Evolutionary conservation across 2,113 vertebrate genomes (phyloP).

Genomic region (Sisor rabdophorus): DNA sequence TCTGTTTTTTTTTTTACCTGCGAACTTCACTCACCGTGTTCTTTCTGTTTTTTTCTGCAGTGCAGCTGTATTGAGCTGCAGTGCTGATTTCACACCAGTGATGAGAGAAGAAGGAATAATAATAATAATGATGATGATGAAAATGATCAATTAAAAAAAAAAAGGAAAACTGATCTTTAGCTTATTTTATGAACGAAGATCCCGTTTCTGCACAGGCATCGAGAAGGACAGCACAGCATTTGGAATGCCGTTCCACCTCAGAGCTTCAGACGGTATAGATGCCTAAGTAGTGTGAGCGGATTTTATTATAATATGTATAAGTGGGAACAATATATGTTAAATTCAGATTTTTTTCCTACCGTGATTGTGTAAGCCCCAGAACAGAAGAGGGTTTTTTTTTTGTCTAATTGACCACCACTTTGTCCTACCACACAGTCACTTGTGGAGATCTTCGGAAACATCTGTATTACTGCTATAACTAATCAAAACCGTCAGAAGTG

Average conservation of each 20-base stretch:
- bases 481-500: background rate
- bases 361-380: no score
- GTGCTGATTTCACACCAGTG: background rate
- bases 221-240: slow-evolving; percentile 21
- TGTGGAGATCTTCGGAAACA: no score
- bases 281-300: slow-evolving; percentile 5
- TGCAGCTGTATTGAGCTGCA: slow-evolving; percentile 56
- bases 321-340: no score
- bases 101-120: background rate
- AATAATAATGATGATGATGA: background rate
- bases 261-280: background rate
- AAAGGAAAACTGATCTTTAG: background rate
- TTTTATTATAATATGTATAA: no score
- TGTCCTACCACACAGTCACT: no score
- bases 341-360: no score
- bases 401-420: no score
- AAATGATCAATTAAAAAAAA: no score
- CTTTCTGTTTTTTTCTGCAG: slow-evolving; percentile 67
- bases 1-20: background rate
- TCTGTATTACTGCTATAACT: no score
- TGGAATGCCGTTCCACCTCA: background rate
- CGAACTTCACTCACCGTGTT: slow-evolving; percentile 53
- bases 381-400: no score
- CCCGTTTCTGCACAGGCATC: slow-evolving; percentile 41
- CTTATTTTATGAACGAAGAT: background rate